Conservation (phyloP, 2,797 vertebrate genomes). For the Bufotes viridis region DNA sequence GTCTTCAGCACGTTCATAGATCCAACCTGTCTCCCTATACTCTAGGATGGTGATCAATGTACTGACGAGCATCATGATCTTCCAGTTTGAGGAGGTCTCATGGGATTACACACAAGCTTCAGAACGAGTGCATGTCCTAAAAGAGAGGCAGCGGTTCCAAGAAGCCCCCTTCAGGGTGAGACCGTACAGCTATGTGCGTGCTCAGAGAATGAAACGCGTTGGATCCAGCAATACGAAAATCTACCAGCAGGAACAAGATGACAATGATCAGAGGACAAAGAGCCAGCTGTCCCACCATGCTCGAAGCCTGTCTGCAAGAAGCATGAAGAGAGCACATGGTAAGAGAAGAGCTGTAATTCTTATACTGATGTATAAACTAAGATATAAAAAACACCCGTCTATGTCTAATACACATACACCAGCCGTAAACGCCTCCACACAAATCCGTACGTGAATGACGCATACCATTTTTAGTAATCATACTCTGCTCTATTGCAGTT, state of each 20-base stretch:
- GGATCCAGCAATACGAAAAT: slow-evolving; percentile 60
- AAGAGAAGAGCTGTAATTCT: not conserved
- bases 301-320: slow-evolving; percentile 34
- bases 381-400: not conserved
- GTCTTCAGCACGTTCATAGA: not conserved
- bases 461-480: not conserved
- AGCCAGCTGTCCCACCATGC: slow-evolving; percentile 50
- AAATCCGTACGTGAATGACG: not conserved
- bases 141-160: slow-evolving; percentile 53
- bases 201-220: not conserved
- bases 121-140: not conserved
- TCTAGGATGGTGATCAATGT: slow-evolving; percentile 85
- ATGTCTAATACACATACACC: not conserved
- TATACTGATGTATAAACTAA: not conserved
- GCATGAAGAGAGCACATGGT: slow-evolving; percentile 65
- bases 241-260: not conserved
- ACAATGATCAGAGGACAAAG: not conserved
- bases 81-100: slow-evolving; percentile 79
- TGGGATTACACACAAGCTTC: slow-evolving; percentile 78
- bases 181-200: slow-evolving; percentile 17
- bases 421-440: not conserved
- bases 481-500: slow-evolving; percentile 56
- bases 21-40: not conserved
- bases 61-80: slow-evolving; percentile 71
- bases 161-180: slow-evolving; percentile 30